Evolutionary conservation across 2,113 vertebrate species (phyloP).

Genomic region (Amphilophus citrinellus): DNA sequence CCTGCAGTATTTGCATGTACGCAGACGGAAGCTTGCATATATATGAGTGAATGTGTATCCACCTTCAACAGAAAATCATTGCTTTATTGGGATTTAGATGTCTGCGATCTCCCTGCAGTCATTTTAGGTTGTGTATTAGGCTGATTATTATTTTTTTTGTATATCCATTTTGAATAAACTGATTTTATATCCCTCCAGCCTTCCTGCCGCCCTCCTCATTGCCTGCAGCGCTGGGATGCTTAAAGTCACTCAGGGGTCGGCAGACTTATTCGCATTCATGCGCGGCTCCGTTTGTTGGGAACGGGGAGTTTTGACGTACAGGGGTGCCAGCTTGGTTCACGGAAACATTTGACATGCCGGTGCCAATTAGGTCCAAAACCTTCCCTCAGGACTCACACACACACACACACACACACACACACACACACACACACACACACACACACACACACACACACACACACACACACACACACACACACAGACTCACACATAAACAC

Average conservation of each 20-base stretch:
- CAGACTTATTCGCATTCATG: constrained; percentile 58
- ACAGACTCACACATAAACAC: constrained; percentile 13
- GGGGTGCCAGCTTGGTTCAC: constrained; percentile 52
- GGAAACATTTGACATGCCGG: constrained; percentile 67
- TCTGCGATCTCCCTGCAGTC: not conserved
- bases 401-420: not conserved
- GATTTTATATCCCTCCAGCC: constrained; percentile 23
- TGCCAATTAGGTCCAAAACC: constrained; percentile 73
- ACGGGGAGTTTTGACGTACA: constrained; percentile 44
- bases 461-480: not conserved
- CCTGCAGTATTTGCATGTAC: not conserved
- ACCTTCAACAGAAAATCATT: constrained; percentile 11
- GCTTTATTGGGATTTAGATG: constrained; percentile 7
- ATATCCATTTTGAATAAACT: constrained; percentile 25
- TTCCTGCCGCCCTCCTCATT: not conserved
- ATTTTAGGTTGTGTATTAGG: constrained; percentile 3
- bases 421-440: not conserved
- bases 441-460: not conserved
- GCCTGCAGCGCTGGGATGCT: constrained; percentile 44
- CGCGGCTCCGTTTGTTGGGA: constrained; percentile 25
- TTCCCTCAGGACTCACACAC: constrained; percentile 36
- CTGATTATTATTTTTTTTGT: not conserved
- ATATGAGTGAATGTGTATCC: not conserved
- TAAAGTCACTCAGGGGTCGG: constrained; percentile 60
- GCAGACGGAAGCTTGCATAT: not conserved